Base-by-base conservation (phyloP, 2,797 vertebrate species). In the Chromobotia macracanthus region DNA sequence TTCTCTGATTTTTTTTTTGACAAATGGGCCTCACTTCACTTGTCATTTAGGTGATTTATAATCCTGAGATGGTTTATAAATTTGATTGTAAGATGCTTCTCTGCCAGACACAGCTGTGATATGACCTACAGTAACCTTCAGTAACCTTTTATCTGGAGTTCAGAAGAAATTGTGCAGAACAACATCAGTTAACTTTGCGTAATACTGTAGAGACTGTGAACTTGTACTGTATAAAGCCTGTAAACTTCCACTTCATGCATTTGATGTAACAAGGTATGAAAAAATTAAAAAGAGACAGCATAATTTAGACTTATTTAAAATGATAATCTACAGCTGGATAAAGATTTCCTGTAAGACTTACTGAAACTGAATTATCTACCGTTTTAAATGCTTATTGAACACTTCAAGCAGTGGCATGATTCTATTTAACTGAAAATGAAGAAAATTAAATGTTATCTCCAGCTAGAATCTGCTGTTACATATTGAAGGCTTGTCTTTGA, bases 41-140 rank as follows among this genome's bases (percentile, higher is more conserved):
- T 68, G 51, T 68, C 51, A 68, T 4, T 77, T 16, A 58, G 63
- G 44, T 44, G 48, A 55, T 41, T 66, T 55, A n/a, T 25, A 44
- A 66, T 3, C 2, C 0, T 56, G 2, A 60, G 3, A 13, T 44
- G 63, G 19, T 76, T 74, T 44, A n/a, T 74, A 41, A 7, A 28
- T 38, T 38, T 4, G 1, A 28, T 44, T 18, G 6, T 18, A 28
- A 56, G 15, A 56, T 75, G 50, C 31, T 76, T 55, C 16, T 76
- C 7, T 16, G 50, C 41, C 15, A 23, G 35, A n/a, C 5, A 16
- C 11, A 13, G 13, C 3, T 53, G 46, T 21, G 73, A 41, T 67
- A 55, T 66, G 19, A 56, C 55, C 16, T 15, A 56, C 19, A 25
- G 31, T 41, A 1, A 15, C 5, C 5, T 66, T 75, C 19, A 25